Conservation (phyloP, 2,888 invertebrate species). For the Nymphalis c-album region DNA sequence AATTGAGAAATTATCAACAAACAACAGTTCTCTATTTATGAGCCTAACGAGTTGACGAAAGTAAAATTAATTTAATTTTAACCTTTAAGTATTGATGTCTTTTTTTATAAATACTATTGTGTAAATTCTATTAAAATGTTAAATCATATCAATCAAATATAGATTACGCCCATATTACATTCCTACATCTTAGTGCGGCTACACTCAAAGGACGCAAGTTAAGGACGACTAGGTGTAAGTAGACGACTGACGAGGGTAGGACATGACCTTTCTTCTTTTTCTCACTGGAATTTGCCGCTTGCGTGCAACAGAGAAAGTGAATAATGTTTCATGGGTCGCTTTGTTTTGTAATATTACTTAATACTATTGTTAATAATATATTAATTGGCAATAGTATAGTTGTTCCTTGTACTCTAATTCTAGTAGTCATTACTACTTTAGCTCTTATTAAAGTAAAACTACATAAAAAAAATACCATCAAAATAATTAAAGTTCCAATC, state of each 20-base stretch:
- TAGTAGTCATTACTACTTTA: no score
- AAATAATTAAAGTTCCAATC: neutral
- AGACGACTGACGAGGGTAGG: slow-evolving; percentile 35
- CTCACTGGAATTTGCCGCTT: slow-evolving; percentile 10
- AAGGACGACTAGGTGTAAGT: slow-evolving; percentile 17
- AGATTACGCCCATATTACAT: neutral
- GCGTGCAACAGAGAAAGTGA: slow-evolving; percentile 29
- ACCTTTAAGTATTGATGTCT: no score
- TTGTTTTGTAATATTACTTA: neutral
- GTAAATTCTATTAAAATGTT: neutral
- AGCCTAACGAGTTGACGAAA: no score
- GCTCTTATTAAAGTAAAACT: no score
- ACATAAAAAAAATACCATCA: no score
- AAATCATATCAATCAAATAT: neutral
- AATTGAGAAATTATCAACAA: no score
- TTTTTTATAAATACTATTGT: neutral
- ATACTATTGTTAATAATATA: no score
- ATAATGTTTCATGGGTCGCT: slow-evolving; percentile 15
- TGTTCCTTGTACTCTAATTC: no score
- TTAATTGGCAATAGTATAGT: no score
- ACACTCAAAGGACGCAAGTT: slow-evolving; percentile 13
- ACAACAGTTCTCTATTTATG: no score
- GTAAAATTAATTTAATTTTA: no score
- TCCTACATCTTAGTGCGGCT: neutral
- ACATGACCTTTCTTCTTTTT: slow-evolving; percentile 26